Percentiles rank a stretch among this genome's conserved stretches.
Conservation (phyloP, 1,140 invertebrate species). For the Nylanderia fulva region DNA sequence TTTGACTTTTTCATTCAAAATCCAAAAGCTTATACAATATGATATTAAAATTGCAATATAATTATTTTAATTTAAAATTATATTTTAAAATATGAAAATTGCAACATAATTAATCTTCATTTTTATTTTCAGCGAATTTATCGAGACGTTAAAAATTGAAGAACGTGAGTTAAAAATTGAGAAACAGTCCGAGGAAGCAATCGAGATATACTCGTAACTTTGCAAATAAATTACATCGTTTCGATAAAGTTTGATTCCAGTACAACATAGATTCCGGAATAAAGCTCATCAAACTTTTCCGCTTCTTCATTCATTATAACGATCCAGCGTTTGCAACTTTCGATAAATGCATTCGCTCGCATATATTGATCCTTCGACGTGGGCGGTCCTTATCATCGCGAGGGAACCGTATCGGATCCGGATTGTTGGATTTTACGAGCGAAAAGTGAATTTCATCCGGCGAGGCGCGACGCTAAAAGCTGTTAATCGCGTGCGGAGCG, state of each 20-base stretch:
- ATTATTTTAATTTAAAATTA: too few relatives aligned
- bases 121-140: neutral
- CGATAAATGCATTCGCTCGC: neutral
- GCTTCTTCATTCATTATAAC: neutral
- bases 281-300: neutral
- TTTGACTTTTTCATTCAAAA: too few relatives aligned
- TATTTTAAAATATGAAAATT: too few relatives aligned
- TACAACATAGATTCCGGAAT: neutral
- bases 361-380: neutral
- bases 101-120: neutral
- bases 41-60: neutral
- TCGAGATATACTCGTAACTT: neutral
- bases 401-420: constrained; percentile 42
- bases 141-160: neutral
- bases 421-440: constrained; percentile 77
- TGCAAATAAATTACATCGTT: neutral
- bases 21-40: neutral
- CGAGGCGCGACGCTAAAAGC: constrained; percentile 53
- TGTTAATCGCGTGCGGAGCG: constrained; percentile 25
- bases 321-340: neutral
- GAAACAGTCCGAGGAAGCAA: neutral
- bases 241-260: neutral
- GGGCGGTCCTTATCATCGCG: constrained; percentile 8
- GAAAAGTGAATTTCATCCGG: constrained; percentile 77
- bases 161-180: neutral